Evolutionary conservation across 2,113 vertebrate genomes (phyloP).

Genomic region (Numenius arquata): DNA sequence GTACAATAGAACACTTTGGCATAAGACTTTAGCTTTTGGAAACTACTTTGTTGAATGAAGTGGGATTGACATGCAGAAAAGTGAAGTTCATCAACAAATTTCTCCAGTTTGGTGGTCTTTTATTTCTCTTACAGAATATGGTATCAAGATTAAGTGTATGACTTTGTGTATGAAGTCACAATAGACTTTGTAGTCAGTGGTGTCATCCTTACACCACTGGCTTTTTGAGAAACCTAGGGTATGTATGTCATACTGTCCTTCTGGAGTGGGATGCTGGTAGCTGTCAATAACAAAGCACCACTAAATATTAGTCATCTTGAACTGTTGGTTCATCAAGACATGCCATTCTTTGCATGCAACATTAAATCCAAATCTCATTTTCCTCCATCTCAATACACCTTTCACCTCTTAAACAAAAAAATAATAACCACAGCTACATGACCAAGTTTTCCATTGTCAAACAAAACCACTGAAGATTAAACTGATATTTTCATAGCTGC

Average conservation of each 20-base stretch:
- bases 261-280: neutral
- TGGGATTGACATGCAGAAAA: neutral
- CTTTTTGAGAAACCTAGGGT: neutral
- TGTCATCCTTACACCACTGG: neutral
- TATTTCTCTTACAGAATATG: neutral
- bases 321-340: neutral
- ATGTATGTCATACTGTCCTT: neutral
- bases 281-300: neutral
- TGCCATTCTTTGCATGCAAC: neutral
- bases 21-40: neutral
- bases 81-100: neutral
- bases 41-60: neutral
- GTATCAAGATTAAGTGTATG: neutral
- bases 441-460: constrained; percentile 2
- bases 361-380: constrained; percentile 42
- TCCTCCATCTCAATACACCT: neutral
- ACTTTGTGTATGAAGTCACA: neutral
- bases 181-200: neutral
- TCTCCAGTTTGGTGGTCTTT: neutral
- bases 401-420: constrained; percentile 19
- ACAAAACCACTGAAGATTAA: neutral
- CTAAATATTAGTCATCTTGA: neutral
- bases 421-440: neutral
- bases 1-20: neutral
- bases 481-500: neutral